Evolutionary conservation across 2,113 vertebrate species (phyloP).

Genomic region (Podarcis cretensis): DNA sequence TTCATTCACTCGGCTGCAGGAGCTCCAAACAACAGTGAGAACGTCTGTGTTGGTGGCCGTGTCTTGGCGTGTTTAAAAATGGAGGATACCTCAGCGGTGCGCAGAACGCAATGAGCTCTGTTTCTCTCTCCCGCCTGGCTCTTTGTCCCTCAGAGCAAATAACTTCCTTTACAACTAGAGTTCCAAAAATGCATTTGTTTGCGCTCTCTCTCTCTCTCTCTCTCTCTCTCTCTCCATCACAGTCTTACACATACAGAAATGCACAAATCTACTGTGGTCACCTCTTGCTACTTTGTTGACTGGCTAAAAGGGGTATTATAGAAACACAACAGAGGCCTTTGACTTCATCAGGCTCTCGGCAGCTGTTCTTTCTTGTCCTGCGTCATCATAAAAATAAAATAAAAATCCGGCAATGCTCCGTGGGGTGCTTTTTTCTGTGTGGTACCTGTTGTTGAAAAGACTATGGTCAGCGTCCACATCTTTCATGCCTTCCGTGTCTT

Average conservation of each 20-base stretch:
- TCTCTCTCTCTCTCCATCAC: too few species aligned
- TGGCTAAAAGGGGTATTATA: slow-evolving; percentile 7
- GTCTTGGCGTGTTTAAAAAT: background rate
- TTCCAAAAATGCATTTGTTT: background rate
- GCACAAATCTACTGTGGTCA: background rate
- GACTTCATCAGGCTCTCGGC: background rate
- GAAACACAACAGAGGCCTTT: background rate
- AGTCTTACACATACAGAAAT: background rate
- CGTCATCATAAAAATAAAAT: background rate
- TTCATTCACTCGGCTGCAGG: too few species aligned
- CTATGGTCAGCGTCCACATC: background rate
- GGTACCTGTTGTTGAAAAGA: background rate
- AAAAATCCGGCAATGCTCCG: background rate
- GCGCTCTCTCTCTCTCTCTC: too few species aligned
- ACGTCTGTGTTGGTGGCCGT: background rate
- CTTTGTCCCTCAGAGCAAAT: background rate
- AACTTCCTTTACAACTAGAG: background rate
- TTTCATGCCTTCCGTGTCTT: background rate
- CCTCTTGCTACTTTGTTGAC: background rate
- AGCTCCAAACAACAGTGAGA: background rate
- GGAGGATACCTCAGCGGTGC: background rate
- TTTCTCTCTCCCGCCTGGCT: background rate
- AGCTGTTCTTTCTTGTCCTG: slow-evolving; percentile 9
- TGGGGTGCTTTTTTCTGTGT: background rate
- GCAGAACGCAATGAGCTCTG: background rate